Base-by-base conservation (phyloP, 2,888 invertebrate species). In the Cataglyphis albicans region DNA sequence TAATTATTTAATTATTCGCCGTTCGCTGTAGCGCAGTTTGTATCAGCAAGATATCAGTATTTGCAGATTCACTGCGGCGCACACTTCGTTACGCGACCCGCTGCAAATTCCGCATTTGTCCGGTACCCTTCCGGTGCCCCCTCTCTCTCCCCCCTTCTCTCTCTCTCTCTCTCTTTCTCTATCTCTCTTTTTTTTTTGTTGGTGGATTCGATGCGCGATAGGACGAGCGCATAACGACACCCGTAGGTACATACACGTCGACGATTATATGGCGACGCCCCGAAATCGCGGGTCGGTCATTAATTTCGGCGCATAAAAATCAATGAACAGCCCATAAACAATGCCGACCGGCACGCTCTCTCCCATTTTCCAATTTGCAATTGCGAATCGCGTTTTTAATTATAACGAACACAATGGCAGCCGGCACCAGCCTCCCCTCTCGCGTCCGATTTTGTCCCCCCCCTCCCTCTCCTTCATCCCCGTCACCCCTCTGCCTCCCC, bases 361-460 rank as follows among this genome's bases (percentile, higher is more conserved):
- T 88, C 92, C 94, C 94, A 94, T 94, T 94, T 94, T 94, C 94
- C 94, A 94, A 94, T 94, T 94, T 94, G 94, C 94, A 94, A 94
- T 94, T 94, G 94, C 94, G 93, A 94, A 93, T 94, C 92, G 94
- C 93, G 94, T 94, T 94, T 94, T 94, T 94, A 94, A 94, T 94
- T 94, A 94, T 94, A 94, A 94, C 94, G 93, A 94, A 94, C 93
- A 94, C 94, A 94, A 94, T 94, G 94, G 94, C 93, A 91, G 92
- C 90, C 88, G 86, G 84, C 63, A 81, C 65, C 80, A 59, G 32
- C 57, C 64, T 38, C 70, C 55, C 74, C 73, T 80, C 67, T 75
- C 83, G 61, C 82, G 78, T 80, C 80, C 88, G 87, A 72, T 85
- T 84, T 82, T 83, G 63, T 57, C 70, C 48, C 44, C 55, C 83